phyloP scores from a whole-genome alignment of 2,888 invertebrate genomes.

The Fragum fragum region DNA sequence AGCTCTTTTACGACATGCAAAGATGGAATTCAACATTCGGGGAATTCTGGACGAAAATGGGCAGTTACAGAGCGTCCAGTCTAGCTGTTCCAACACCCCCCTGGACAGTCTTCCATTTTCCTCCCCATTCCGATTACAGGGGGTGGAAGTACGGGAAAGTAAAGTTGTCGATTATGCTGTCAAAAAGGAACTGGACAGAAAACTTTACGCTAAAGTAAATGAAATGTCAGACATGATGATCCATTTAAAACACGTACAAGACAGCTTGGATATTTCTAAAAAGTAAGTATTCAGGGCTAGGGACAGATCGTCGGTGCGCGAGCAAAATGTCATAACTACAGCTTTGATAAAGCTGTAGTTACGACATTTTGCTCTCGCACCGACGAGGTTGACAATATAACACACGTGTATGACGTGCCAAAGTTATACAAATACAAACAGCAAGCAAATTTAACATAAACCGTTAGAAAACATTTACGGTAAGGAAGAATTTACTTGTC shows the following conservation, averaged over 20 bases:
- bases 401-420: too few relatives aligned
- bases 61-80: constrained; percentile 39
- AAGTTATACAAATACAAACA: too few relatives aligned
- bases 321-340: too few relatives aligned
- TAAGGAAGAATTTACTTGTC: too few relatives aligned
- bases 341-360: too few relatives aligned
- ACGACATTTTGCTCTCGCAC: too few relatives aligned
- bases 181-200: constrained; percentile 31
- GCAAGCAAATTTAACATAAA: too few relatives aligned
- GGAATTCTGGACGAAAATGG: constrained; percentile 34
- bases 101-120: not conserved
- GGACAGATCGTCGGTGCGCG: too few relatives aligned
- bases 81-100: constrained; percentile 25
- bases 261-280: constrained; percentile 16
- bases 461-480: too few relatives aligned
- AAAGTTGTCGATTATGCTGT: constrained; percentile 14
- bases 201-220: constrained; percentile 35
- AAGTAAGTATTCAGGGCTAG: constrained; percentile 37
- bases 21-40: constrained; percentile 37
- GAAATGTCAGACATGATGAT: constrained; percentile 40
- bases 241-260: constrained; percentile 22
- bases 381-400: too few relatives aligned
- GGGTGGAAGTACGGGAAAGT: not conserved
- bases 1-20: not conserved
- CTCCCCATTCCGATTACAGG: not conserved